phyloP scores from a whole-genome alignment of 2,888 invertebrate species.

The Melangyna quadrimaculata region DNA sequence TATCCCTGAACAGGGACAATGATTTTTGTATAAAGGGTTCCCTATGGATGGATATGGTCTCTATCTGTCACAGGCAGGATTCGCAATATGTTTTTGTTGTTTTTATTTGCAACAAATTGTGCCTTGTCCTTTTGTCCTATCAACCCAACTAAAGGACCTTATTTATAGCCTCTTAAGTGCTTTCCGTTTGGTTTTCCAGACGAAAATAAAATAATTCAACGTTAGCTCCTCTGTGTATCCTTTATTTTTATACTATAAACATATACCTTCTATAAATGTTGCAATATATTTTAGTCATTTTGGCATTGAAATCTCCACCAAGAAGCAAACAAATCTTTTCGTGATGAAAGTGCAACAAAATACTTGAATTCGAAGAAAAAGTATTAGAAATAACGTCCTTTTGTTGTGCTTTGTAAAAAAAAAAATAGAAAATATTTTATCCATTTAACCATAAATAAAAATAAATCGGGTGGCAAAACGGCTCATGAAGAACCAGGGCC shows the following conservation, averaged over 20 bases:
- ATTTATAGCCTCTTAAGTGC: slow-evolving; percentile 16
- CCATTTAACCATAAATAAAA: too few species aligned
- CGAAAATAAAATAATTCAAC: neutral
- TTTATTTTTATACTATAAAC: too few species aligned
- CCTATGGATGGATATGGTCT: neutral
- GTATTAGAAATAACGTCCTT: neutral
- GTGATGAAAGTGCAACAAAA: neutral
- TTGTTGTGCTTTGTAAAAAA: neutral
- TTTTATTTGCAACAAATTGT: too few species aligned
- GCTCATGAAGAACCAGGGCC: too few species aligned
- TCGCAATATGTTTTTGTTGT: neutral
- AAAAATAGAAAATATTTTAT: too few species aligned
- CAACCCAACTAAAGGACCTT: neutral
- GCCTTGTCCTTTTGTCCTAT: too few species aligned
- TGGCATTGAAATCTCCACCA: neutral
- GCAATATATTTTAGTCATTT: neutral
- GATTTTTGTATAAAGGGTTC: slow-evolving; percentile 10
- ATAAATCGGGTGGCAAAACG: too few species aligned
- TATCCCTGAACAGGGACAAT: neutral
- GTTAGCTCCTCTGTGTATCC: neutral
- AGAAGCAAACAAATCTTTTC: neutral
- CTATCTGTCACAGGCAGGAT: slow-evolving; percentile 8
- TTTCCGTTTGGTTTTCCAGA: neutral
- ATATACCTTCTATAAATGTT: neutral
- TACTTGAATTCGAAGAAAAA: neutral